These are phyloP conservation scores for Caligus rogercresseyi DNA, from an alignment of 1,140 invertebrate genomes.

Conservation along the genomic window DNA sequence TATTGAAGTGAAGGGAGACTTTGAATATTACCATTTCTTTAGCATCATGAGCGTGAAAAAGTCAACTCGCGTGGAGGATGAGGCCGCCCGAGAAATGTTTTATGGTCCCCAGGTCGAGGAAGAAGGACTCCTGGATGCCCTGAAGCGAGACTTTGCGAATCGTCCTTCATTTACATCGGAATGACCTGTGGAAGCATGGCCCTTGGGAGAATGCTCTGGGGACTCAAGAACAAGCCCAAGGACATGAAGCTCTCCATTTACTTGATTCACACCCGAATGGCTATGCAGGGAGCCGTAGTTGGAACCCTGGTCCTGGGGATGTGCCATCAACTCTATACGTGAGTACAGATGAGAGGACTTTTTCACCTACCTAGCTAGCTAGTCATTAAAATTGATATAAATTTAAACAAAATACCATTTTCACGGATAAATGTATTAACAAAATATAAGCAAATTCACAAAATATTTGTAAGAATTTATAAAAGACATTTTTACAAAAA, in stretches of 20 bases:
- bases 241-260: not conserved
- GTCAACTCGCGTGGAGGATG: not conserved
- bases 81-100: not conserved
- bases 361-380: too few relatives aligned
- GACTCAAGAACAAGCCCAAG: not conserved
- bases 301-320: not conserved
- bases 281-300: not conserved
- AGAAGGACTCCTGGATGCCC: not conserved
- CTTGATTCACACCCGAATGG: not conserved
- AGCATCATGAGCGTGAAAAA: not conserved
- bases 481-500: too few relatives aligned
- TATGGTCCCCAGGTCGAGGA: not conserved
- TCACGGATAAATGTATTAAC: too few relatives aligned
- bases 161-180: not conserved
- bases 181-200: not conserved
- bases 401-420: too few relatives aligned
- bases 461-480: too few relatives aligned
- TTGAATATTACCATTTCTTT: too few relatives aligned
- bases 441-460: too few relatives aligned
- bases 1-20: too few relatives aligned
- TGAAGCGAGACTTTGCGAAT: not conserved
- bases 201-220: not conserved
- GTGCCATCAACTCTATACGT: not conserved
- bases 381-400: too few relatives aligned
- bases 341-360: too few relatives aligned